These are phyloP conservation scores for Verasper variegatus DNA, from an alignment of 2,113 vertebrate species.

Conservation along the genomic window DNA sequence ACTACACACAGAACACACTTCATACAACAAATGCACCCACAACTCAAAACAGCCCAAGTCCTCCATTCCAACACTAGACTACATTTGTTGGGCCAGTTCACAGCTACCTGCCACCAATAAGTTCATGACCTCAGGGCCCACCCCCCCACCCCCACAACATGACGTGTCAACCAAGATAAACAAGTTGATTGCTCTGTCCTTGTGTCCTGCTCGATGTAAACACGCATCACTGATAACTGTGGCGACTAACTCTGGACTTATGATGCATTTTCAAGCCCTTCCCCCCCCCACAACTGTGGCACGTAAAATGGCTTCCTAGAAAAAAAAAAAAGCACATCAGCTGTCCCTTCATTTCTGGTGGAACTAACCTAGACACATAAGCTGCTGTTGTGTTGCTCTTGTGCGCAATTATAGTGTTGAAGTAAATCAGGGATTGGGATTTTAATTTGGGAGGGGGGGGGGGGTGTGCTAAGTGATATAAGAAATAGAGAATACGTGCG, in stretches of 20 bases:
- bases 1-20: not conserved
- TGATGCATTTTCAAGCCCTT: constrained; percentile 61
- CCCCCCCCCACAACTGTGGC: constrained; percentile 59
- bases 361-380: constrained; percentile 29
- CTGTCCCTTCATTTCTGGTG: constrained; percentile 41
- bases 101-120: constrained; percentile 54
- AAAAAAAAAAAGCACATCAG: constrained; percentile 67
- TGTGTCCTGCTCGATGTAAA: not conserved
- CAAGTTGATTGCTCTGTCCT: constrained; percentile 12
- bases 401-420: not conserved
- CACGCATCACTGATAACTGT: constrained; percentile 31
- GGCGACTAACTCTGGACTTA: constrained; percentile 57
- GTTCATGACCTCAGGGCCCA: constrained; percentile 60
- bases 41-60: not conserved
- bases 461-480: not conserved
- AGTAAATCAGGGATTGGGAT: not conserved
- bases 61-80: not conserved
- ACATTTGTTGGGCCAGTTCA: constrained; percentile 22
- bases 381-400: constrained; percentile 20
- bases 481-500: not conserved
- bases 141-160: not conserved
- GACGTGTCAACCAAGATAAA: constrained; percentile 47
- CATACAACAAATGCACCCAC: not conserved
- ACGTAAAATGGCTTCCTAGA: constrained; percentile 79
- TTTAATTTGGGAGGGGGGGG: not conserved